These are phyloP conservation scores for Acholoe squamosa DNA, from an alignment of 2,888 invertebrate species.

Conservation along the genomic window DNA sequence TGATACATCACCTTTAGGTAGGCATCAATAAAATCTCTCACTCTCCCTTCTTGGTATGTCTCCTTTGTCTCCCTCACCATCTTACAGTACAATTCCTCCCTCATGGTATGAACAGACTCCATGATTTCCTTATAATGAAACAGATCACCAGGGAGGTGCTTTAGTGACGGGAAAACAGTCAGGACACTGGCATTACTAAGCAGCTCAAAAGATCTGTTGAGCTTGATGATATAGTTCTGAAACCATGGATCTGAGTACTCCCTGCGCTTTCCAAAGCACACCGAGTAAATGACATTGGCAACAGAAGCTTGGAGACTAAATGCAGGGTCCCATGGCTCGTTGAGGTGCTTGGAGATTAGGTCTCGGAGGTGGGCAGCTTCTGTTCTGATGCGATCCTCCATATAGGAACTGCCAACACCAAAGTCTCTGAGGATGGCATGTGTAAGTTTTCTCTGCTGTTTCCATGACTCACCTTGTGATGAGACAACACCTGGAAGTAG, in stretches of 20 bases:
- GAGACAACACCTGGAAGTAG: conserved; percentile 51
- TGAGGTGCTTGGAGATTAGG: neutral
- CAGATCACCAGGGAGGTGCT: conserved; percentile 55
- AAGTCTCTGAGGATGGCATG: conserved; percentile 62
- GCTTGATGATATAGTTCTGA: conserved; percentile 4
- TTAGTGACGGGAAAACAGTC: conserved; percentile 52
- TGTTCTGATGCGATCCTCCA: conserved; percentile 48
- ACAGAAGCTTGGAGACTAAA: conserved; percentile 24
- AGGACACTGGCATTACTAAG: conserved; percentile 34
- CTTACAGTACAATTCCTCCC: conserved; percentile 5
- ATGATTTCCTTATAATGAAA: conserved; percentile 53
- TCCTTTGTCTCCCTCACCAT: neutral
- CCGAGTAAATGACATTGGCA: conserved; percentile 53
- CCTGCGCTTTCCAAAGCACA: conserved; percentile 43
- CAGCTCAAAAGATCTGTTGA: conserved; percentile 58
- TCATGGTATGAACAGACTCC: neutral
- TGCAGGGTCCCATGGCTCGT: neutral
- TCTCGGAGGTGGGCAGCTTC: conserved; percentile 3
- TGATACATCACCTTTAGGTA: conserved; percentile 71
- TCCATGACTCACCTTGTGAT: conserved; percentile 52
- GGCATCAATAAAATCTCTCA: conserved; percentile 73
- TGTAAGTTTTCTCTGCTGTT: conserved; percentile 54
- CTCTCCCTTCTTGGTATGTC: conserved; percentile 66
- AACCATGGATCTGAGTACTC: conserved; percentile 60
- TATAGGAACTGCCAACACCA: conserved; percentile 51